Conservation (phyloP, 2,797 vertebrate species). For the Crypturellus tataupa region DNA sequence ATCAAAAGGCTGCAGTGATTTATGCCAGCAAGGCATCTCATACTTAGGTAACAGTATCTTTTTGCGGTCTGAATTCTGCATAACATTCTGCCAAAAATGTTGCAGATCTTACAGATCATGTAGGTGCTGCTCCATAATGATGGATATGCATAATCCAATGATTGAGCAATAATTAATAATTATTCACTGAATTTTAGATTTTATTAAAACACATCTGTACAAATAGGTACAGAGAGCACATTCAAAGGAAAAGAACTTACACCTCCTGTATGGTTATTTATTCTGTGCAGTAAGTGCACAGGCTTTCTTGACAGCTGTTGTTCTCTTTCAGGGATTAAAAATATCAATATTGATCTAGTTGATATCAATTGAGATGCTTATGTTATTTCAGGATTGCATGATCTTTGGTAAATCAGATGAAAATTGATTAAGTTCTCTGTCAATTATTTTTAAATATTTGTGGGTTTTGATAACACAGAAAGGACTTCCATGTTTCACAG, state of each 20-base stretch:
- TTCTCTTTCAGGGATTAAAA: conserved; percentile 58
- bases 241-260: conserved; percentile 51
- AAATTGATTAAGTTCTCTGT: conserved; percentile 61
- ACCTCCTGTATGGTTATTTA: conserved; percentile 24
- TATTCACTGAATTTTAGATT: background rate
- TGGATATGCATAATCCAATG: conserved; percentile 19
- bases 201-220: background rate
- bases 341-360: conserved; percentile 58
- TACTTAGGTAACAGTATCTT: background rate
- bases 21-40: background rate
- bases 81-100: background rate
- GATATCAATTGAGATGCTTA: conserved; percentile 41
- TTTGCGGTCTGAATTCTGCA: background rate
- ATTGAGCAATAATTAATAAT: background rate
- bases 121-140: background rate
- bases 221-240: conserved; percentile 12
- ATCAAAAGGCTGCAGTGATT: background rate
- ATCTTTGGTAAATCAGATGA: conserved; percentile 56
- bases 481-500: conserved; percentile 19
- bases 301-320: conserved; percentile 43
- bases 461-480: conserved; percentile 2
- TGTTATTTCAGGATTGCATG: conserved; percentile 1
- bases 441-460: conserved; percentile 62
- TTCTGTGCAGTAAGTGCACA: background rate
- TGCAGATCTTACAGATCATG: background rate